These are phyloP conservation scores for Dasypolia templi DNA, from an alignment of 2,888 invertebrate species.

Conservation along the genomic window DNA sequence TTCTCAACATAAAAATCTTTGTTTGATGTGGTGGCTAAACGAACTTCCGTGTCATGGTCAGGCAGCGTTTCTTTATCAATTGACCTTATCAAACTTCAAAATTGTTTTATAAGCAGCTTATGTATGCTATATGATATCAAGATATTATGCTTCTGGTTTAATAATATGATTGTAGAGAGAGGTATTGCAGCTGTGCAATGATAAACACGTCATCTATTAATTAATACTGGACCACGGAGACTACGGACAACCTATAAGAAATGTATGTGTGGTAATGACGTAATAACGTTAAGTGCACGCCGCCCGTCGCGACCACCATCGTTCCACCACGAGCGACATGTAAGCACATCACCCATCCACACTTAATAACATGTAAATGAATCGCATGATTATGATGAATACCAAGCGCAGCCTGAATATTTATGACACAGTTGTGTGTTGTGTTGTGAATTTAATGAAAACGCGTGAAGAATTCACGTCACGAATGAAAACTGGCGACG, in stretches of 20 bases:
- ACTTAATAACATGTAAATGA: conserved; percentile 86
- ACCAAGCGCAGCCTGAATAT: conserved; percentile 82
- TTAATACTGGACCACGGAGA: conserved; percentile 18
- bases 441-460: conserved; percentile 77
- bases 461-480: conserved; percentile 74
- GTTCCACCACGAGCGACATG: conserved; percentile 35
- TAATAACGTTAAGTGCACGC: conserved; percentile 46
- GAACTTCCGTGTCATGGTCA: conserved; percentile 50
- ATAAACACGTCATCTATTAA: conserved; percentile 39
- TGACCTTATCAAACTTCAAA: conserved; percentile 29
- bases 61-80: conserved; percentile 37
- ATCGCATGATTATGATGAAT: conserved; percentile 84
- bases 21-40: conserved; percentile 38
- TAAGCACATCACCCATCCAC: conserved; percentile 71
- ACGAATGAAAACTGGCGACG: conserved; percentile 71
- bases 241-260: conserved; percentile 24
- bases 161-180: conserved; percentile 13
- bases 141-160: conserved; percentile 13
- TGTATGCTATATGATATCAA: background rate
- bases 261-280: conserved; percentile 47
- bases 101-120: conserved; percentile 30
- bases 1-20: conserved; percentile 38
- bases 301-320: conserved; percentile 35
- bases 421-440: conserved; percentile 77
- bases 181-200: background rate